Evolutionary conservation across 2,888 invertebrate genomes (phyloP), one percentile per base, ranked within the genome.

Genomic region (Timema podura): DNA sequence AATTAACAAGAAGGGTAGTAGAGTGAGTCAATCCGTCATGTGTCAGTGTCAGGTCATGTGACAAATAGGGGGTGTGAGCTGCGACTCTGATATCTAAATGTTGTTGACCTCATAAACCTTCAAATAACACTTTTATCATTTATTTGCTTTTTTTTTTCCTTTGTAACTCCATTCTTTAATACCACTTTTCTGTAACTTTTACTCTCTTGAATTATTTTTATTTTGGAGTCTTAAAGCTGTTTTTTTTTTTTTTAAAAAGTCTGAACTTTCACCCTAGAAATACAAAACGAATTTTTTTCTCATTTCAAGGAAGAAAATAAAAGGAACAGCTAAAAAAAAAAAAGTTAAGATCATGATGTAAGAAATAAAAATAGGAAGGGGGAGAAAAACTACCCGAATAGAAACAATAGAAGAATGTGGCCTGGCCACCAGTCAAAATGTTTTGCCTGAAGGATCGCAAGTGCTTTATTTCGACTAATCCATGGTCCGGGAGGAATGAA

Each of bases 361-460:
- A 54, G 64, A 54, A 67, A 67, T 49, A 67, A 48, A 49, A 48
- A 11, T 48, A 48, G 30, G 67, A 8, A 46, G 49, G 54, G 48
- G 51, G 30, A 13, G 67, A 48, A 67, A 44, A 67, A 13, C 30
- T 3, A 2, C 30, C 30, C 30, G 65, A 65, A 65, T 5, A 65
- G 47, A 47, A 65, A 45, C 15, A 67, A 67, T 6, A 48, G 61
- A 47, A 61, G 64, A 46, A 68, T 48, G 59, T n/a, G 46, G 69
- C 16, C 65, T 69, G 69, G 69, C 69, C 65, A 54, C 64, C 65
- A 69, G 69, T 69, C 69, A 69, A 69, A 69, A 69, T 69, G 69
- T 69, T 69, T 30, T 69, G 69, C 54, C 57, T 57, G 65, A 57
- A 48, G 69, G 69, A 69, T 69, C 65, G 9, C 45, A 65, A 54